Evolutionary conservation across 2,113 vertebrate genomes (phyloP).

Genomic region (Vidua chalybeata): DNA sequence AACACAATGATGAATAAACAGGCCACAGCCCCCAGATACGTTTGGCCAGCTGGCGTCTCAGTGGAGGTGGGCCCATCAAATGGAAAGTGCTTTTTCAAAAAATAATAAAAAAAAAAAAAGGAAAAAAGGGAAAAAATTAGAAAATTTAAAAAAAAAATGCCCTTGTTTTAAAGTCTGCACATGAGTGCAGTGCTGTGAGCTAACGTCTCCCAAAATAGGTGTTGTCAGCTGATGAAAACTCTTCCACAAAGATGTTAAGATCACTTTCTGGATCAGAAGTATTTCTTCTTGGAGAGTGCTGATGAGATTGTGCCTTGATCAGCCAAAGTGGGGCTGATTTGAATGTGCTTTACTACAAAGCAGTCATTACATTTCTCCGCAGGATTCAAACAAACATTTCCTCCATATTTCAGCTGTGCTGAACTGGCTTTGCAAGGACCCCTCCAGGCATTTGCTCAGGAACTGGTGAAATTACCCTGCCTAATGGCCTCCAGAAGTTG

Average conservation of each 20-base stretch:
- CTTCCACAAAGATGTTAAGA: slow-evolving; percentile 18
- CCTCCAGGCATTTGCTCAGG: slow-evolving; percentile 53
- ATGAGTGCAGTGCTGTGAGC: background rate
- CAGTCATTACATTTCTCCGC: slow-evolving; percentile 37
- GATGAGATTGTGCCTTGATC: slow-evolving; percentile 10
- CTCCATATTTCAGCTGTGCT: slow-evolving; percentile 33
- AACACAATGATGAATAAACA: accelerated
- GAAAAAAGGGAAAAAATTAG: accelerated
- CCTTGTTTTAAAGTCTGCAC: background rate
- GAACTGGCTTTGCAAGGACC: slow-evolving; percentile 46
- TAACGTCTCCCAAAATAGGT: slow-evolving; percentile 21
- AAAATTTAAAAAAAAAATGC: background rate
- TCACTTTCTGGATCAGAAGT: slow-evolving; percentile 10
- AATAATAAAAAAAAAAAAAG: background rate
- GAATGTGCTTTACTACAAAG: slow-evolving; percentile 34
- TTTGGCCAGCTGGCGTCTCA: slow-evolving; percentile 10
- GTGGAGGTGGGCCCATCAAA: background rate
- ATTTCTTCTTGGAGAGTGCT: background rate
- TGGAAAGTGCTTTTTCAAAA: background rate
- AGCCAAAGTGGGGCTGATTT: slow-evolving; percentile 22
- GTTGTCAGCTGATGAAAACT: slow-evolving; percentile 44
- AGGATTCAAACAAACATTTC: background rate
- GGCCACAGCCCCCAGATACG: background rate
- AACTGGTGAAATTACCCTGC: slow-evolving; percentile 62
- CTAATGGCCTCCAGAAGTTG: slow-evolving; percentile 58